Evolutionary conservation across 1,140 invertebrate genomes (phyloP).

Genomic region (Bemisia tabaci): DNA sequence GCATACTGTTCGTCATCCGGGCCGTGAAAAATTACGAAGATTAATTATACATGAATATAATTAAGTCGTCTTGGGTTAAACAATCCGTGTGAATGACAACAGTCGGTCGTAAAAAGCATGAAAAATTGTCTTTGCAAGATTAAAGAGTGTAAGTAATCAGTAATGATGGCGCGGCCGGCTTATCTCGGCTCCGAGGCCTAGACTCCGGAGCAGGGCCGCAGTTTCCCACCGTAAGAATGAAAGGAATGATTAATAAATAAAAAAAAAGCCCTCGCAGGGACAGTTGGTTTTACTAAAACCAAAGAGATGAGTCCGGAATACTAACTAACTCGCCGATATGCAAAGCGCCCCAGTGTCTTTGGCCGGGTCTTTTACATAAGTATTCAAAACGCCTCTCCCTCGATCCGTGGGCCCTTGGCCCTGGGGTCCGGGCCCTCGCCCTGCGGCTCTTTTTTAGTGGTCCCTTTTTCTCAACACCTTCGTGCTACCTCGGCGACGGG

Average conservation of each 20-base stretch:
- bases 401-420: neutral
- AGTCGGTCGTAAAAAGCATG: neutral
- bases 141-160: neutral
- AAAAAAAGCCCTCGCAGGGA: neutral
- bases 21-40: neutral
- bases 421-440: neutral
- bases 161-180: neutral
- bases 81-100: neutral
- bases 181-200: neutral
- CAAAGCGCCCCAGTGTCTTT: neutral
- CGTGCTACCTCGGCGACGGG: neutral
- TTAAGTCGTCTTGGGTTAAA: neutral
- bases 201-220: neutral
- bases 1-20: neutral
- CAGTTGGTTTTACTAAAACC: neutral
- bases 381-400: neutral
- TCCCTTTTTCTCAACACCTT: neutral
- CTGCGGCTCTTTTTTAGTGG: neutral
- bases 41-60: slow-evolving; percentile 1
- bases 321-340: neutral
- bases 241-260: neutral
- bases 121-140: neutral
- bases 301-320: neutral
- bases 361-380: neutral
- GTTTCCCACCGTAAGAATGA: neutral